Percentiles rank a stretch among this genome's conserved stretches.
These are phyloP conservation scores for Saguinus imperator DNA, from an alignment of 2,113 vertebrate genomes.

Conservation along the genomic window DNA sequence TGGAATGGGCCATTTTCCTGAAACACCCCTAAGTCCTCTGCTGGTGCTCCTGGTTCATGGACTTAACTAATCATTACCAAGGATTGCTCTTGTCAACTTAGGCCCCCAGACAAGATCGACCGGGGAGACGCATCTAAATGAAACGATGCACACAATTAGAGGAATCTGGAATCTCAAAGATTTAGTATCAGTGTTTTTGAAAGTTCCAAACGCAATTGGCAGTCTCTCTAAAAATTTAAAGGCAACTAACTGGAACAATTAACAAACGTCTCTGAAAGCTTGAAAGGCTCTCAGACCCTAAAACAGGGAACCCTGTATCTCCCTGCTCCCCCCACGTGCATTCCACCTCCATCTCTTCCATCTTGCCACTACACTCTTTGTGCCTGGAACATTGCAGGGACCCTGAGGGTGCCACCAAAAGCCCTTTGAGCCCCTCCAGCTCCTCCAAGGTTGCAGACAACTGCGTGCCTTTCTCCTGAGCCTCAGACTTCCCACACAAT, in stretches of 20 bases:
- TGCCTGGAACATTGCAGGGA: neutral
- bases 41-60: neutral
- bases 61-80: neutral
- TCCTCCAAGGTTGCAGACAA: neutral
- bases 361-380: neutral
- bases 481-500: neutral
- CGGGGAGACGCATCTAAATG: no score
- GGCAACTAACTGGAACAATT: no score
- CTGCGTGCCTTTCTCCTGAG: neutral
- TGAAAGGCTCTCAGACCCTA: neutral
- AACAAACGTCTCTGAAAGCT: no score
- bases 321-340: neutral
- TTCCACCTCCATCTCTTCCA: neutral
- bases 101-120: no score
- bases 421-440: neutral
- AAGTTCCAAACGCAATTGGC: no score
- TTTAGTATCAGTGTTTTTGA: no score
- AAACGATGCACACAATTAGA: no score
- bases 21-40: no score
- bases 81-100: no score
- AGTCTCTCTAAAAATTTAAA: no score
- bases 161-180: no score
- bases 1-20: neutral
- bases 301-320: neutral
- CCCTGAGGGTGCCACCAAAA: neutral